These are phyloP conservation scores for Sebastes reedi DNA, from an alignment of 2,797 vertebrate species.

Conservation along the genomic window DNA sequence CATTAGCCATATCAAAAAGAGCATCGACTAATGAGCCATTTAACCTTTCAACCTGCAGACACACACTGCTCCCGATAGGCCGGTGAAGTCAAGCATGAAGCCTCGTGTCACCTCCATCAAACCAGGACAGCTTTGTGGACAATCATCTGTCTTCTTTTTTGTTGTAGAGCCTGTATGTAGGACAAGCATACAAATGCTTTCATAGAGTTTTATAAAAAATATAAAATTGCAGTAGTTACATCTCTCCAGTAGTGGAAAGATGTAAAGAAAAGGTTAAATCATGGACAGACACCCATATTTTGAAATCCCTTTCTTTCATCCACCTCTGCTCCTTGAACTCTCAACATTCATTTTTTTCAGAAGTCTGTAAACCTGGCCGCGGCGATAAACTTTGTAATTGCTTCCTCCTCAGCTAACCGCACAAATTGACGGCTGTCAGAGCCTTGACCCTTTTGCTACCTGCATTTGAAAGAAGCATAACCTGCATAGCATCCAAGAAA, in stretches of 20 bases:
- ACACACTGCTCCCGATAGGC: constrained; percentile 28
- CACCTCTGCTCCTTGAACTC: background rate
- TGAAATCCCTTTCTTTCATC: background rate
- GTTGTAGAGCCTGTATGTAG: background rate
- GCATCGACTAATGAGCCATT: constrained; percentile 63
- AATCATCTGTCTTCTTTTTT: background rate
- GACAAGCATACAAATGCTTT: background rate
- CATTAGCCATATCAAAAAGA: constrained; percentile 61
- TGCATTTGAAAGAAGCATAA: constrained; percentile 1
- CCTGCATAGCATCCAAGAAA: constrained; percentile 11
- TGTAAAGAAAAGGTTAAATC: background rate
- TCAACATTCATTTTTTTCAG: background rate
- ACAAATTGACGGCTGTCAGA: constrained; percentile 22
- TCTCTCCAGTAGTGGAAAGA: background rate
- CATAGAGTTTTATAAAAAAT: background rate
- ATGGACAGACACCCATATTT: background rate
- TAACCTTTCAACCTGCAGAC: constrained; percentile 65
- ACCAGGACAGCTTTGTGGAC: background rate
- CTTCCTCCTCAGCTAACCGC: background rate
- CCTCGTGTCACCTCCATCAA: constrained; percentile 29
- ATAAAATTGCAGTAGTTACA: background rate
- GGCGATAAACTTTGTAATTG: constrained; percentile 8
- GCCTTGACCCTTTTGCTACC: constrained; percentile 30
- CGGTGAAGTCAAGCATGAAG: constrained; percentile 32
- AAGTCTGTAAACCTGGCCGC: background rate